Percentiles rank a stretch among this genome's conserved stretches.
phyloP scores from a whole-genome alignment of 1,140 invertebrate genomes.

The Amyelois transitella region DNA sequence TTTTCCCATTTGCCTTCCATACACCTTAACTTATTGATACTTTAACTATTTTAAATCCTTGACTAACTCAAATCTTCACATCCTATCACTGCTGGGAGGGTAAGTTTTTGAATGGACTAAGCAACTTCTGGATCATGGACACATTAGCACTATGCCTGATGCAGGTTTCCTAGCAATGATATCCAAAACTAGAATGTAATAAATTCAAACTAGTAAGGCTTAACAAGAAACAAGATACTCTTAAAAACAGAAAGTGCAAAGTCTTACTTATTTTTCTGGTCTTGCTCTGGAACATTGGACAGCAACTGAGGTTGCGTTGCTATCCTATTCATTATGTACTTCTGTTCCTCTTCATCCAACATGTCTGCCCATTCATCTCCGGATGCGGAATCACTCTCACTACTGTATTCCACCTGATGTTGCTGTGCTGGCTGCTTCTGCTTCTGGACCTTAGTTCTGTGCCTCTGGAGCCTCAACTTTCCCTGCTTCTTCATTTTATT shows the following conservation, averaged over 20 bases:
- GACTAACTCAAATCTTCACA: too few species aligned
- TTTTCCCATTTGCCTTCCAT: too few species aligned
- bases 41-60: too few species aligned
- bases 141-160: too few species aligned
- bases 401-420: constrained; percentile 39
- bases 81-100: too few species aligned
- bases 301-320: constrained; percentile 52
- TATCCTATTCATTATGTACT: constrained; percentile 75
- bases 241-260: background rate
- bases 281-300: constrained; percentile 50
- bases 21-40: too few species aligned
- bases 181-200: too few species aligned
- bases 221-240: too few species aligned
- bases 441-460: constrained; percentile 61
- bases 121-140: too few species aligned
- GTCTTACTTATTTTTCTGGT: constrained; percentile 34
- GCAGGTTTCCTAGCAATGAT: too few species aligned
- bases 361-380: constrained; percentile 77
- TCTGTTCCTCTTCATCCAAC: constrained; percentile 78
- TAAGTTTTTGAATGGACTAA: too few species aligned
- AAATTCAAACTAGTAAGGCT: too few species aligned
- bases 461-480: constrained; percentile 74
- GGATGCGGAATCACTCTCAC: constrained; percentile 57
- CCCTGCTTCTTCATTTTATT: constrained; percentile 78
- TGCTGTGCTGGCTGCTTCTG: constrained; percentile 44